Evolutionary conservation across 2,888 invertebrate genomes (phyloP), one percentile per base, ranked within the genome.

Genomic region (Lithophane semibrunnea): DNA sequence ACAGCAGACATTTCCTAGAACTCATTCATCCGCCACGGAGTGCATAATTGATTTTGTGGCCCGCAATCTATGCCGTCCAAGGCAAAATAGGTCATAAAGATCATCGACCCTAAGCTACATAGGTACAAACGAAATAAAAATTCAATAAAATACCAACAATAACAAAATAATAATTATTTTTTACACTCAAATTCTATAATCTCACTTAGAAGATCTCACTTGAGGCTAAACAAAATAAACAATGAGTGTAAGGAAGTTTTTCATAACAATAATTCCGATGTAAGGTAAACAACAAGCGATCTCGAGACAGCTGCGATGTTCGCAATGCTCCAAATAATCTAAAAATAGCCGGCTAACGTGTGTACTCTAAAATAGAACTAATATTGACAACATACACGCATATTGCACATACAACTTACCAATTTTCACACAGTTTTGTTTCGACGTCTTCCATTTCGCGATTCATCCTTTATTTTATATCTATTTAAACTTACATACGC

Each of bases 371-470:
- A 96, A 95, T 96, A 96, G 94, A 92, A 92, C 91, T 85, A 92
- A 92, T 94, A 93, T 94, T 94, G 94, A 93, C 92, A 94, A 93
- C 87, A 79, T 86, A 80, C 75, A 88, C 83, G 86, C 85, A 88
- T 77, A 84, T 84, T 83, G 74, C 71, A 77, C 75, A 74, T 80
- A 72, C 86, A 87, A 93, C 97, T 96, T 88, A 97, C 97, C 97
- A 97, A 92, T 97, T 97, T 56, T 93, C 93, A 90, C 97, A 97
- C 75, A 92, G 91, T 90, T 95, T 95, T 61, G 93, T 92, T 85
- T 95, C 96, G 52, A 92, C 92, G 85, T 94, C 95, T 61, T 95
- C 95, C 96, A 96, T 96, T 86, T 86, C 79, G 73, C 58, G 68
- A 74, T 58, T 75, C 67, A 85, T 70, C 18, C 60, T 75, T 47